A percentile compares a stretch with the other conserved stretches of the same genome.
Conservation (phyloP, 1,140 invertebrate species). For the Eciton burchellii region DNA sequence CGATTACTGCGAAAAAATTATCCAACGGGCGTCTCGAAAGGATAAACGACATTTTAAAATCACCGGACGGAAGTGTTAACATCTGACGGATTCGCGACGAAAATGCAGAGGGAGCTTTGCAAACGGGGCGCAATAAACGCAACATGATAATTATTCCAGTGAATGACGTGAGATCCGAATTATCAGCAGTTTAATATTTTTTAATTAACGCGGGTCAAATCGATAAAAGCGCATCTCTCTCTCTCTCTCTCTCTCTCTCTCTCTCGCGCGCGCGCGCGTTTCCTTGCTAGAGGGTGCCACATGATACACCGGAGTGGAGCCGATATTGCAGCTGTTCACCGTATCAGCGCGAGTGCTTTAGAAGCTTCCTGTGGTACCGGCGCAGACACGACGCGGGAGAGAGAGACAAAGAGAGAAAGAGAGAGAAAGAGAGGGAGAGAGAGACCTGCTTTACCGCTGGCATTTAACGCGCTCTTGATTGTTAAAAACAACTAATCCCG, state of each 20-base stretch:
- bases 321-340: constrained; percentile 48
- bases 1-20: background rate
- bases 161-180: background rate
- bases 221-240: constrained; percentile 8
- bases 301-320: constrained; percentile 8
- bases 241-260: no score
- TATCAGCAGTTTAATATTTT: background rate
- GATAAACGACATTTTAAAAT: background rate
- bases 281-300: constrained; percentile 55
- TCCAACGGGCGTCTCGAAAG: background rate
- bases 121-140: background rate
- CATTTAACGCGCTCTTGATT: background rate
- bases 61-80: background rate
- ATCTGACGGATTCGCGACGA: background rate
- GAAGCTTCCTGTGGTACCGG: constrained; percentile 33
- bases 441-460: constrained; percentile 42
- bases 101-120: background rate
- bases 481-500: constrained; percentile 2
- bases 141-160: background rate
- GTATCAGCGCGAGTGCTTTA: constrained; percentile 33
- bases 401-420: no score
- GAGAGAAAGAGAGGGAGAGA: no score
- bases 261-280: no score
- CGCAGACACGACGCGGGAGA: background rate
- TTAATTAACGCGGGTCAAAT: constrained; percentile 30